Conservation (phyloP, 2,797 vertebrate species). For the Sphenodon punctatus region DNA sequence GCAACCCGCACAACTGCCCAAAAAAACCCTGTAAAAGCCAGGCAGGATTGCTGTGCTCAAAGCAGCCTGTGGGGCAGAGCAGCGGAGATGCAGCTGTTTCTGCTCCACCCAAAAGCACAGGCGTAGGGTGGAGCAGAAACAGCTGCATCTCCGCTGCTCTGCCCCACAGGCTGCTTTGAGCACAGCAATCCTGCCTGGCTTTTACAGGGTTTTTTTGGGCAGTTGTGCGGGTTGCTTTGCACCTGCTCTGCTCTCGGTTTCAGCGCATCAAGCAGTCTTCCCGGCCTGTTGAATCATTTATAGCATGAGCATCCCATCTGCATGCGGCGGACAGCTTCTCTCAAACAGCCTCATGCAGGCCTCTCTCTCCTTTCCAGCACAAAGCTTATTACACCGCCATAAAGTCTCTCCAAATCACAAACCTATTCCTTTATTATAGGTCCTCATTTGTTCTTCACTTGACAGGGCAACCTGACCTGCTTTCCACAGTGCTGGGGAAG, state of each 20-base stretch:
- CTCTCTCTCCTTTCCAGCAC: accelerated
- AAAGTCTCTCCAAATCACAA: not conserved
- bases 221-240: not conserved
- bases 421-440: not conserved
- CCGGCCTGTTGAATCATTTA: not conserved
- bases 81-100: not conserved
- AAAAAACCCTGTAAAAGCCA: accelerated
- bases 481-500: accelerated
- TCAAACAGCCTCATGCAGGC: accelerated
- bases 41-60: not conserved
- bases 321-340: not conserved
- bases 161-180: not conserved
- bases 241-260: not conserved
- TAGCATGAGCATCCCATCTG: not conserved
- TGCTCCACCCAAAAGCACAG: not conserved
- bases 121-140: not conserved
- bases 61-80: not conserved
- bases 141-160: not conserved
- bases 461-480: not conserved
- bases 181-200: not conserved
- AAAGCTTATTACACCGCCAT: accelerated
- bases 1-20: not conserved
- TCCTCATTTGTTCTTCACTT: accelerated
- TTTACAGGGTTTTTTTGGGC: not conserved
- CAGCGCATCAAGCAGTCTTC: accelerated